Base-by-base conservation (phyloP, 2,888 invertebrate species). In the Lymantria monacha region DNA sequence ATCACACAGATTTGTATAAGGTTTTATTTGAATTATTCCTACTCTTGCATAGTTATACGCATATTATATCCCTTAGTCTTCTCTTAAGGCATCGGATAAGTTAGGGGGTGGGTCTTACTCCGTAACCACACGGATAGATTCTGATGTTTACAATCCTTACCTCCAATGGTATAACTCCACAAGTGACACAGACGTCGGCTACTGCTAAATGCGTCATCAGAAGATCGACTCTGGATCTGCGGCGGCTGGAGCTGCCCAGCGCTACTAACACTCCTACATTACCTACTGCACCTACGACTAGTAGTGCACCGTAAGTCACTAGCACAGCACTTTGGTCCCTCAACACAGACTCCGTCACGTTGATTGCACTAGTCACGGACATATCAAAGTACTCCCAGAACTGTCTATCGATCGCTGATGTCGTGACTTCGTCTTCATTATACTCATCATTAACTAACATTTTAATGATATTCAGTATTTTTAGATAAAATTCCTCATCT, bases 161-260 rank as follows among this genome's bases (percentile, higher is more conserved):
- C 93, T 95, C 95, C 9, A 94, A 74, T 0, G 96, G 96, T 59
- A 96, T 95, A 84, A 95, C 95, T 46, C 96, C 92, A 72, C 96
- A 96, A 0, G 96, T 95, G 30, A 97, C 96, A 46, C 96, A 93
- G 7, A 97, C 92, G 81, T 97, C 97, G 1, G 97, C 97, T 0
- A 95, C 86, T 0, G 96, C 94, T 46, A 97, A 85, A 74, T 97
- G 95, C 47, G 95, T 93, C 79, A 96, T 96, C 88, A 97, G 93
- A 58, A 96, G 75, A 53, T 95, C 95, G n/a, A 97, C 95, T 30
- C 96, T 83, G 0, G 95, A 95, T 73, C 95, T 94, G 57, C 95
- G 84, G 15, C 94, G 92, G 33, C 95, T 81, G 0, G 93, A 91
- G 37, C 93, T 89, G 49, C 94, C 92, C 46, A 96, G 81, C 0